Percentiles rank a stretch among this genome's conserved stretches.
phyloP scores from a whole-genome alignment of 1,140 invertebrate genomes.

The Ladona fulva region DNA sequence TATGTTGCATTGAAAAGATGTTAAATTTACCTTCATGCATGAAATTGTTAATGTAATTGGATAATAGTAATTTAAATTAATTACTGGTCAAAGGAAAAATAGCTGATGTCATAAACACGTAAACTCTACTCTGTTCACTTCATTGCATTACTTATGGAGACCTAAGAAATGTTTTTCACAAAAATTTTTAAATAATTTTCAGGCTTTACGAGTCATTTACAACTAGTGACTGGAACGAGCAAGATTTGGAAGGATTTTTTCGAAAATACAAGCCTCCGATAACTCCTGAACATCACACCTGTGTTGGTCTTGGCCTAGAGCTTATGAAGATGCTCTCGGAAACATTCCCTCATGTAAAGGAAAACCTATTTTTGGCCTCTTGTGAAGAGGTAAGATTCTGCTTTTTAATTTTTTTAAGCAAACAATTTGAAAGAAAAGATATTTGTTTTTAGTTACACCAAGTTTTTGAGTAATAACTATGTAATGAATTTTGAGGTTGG shows the following conservation, averaged over 20 bases:
- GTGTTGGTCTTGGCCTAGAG: slow-evolving; percentile 76
- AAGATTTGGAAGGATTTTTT: slow-evolving; percentile 52
- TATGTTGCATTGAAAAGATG: too few relatives aligned
- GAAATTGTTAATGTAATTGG: too few relatives aligned
- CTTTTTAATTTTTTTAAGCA: too few relatives aligned
- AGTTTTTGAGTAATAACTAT: slow-evolving; percentile 10
- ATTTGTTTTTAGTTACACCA: neutral
- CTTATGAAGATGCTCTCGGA: slow-evolving; percentile 49
- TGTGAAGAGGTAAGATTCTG: slow-evolving; percentile 72
- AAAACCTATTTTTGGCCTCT: slow-evolving; percentile 63
- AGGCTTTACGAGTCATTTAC: slow-evolving; percentile 66
- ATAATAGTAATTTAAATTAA: too few relatives aligned
- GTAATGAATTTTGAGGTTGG: neutral
- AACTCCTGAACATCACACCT: slow-evolving; percentile 66
- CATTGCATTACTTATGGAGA: too few relatives aligned
- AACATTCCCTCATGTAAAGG: neutral
- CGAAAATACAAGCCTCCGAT: slow-evolving; percentile 68
- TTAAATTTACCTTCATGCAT: too few relatives aligned
- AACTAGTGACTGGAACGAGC: slow-evolving; percentile 44
- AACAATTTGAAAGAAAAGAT: slow-evolving; percentile 4
- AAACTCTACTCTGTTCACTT: too few relatives aligned
- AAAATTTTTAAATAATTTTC: slow-evolving; percentile 18
- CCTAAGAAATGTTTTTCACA: too few relatives aligned
- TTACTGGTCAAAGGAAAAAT: too few relatives aligned
- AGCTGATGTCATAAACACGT: too few relatives aligned